Evolutionary conservation across 2,888 invertebrate species (phyloP).

Genomic region (Anthoptus insignis): DNA sequence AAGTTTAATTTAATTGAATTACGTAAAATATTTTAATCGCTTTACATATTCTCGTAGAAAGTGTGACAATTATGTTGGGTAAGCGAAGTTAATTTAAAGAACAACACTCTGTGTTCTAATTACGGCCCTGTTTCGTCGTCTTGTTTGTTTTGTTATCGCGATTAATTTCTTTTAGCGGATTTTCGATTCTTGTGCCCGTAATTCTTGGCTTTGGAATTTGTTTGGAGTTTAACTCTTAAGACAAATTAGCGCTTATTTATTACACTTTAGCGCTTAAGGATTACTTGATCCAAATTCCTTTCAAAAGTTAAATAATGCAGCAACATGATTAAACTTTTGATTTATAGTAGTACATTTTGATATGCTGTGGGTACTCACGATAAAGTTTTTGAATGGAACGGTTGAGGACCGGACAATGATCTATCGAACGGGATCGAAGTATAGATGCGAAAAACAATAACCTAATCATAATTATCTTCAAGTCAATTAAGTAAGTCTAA

Average conservation of each 20-base stretch:
- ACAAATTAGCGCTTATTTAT: slow-evolving; percentile 28
- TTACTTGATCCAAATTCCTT: not conserved
- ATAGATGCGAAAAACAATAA: no score
- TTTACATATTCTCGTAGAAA: not conserved
- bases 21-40: not conserved
- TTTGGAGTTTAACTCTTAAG: slow-evolving; percentile 27
- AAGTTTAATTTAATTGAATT: no score
- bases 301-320: no score
- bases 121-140: slow-evolving; percentile 56
- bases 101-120: slow-evolving; percentile 75
- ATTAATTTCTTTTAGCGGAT: slow-evolving; percentile 42
- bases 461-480: no score
- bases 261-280: not conserved
- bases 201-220: slow-evolving; percentile 32
- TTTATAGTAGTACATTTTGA: no score
- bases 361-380: no score
- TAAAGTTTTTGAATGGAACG: no score
- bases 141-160: slow-evolving; percentile 49
- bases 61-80: slow-evolving; percentile 17
- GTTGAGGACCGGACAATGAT: no score
- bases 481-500: no score
- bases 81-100: slow-evolving; percentile 71
- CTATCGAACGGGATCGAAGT: no score
- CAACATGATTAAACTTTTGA: no score
- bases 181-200: slow-evolving; percentile 34